phyloP scores from a whole-genome alignment of 2,888 invertebrate genomes.

The Tetragnatha montana region DNA sequence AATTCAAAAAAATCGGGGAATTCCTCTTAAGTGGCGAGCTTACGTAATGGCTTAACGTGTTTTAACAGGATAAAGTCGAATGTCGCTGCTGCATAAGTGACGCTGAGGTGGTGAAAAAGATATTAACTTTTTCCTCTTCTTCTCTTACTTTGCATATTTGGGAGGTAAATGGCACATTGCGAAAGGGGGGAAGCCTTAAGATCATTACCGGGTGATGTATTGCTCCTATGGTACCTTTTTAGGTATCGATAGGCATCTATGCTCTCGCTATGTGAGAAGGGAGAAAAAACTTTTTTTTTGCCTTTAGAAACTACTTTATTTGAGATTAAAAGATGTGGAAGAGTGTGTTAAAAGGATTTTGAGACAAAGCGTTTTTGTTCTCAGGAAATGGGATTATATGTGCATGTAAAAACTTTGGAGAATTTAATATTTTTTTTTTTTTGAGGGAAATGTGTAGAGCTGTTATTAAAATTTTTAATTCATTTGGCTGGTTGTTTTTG shows the following conservation, averaged over 20 bases:
- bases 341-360: background rate
- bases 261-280: background rate
- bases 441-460: no score
- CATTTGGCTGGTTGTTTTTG: no score
- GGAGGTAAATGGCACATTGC: background rate
- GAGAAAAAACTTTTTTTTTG: background rate
- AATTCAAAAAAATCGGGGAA: background rate
- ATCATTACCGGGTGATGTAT: background rate
- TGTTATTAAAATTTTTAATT: no score
- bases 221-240: background rate
- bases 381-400: no score
- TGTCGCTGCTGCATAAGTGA: background rate
- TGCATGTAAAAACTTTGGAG: no score
- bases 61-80: background rate
- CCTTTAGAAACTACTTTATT: background rate
- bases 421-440: no score
- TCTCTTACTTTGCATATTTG: background rate
- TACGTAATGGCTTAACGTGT: background rate
- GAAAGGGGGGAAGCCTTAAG: background rate
- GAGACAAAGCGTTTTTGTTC: background rate
- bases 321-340: background rate
- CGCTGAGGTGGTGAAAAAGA: background rate
- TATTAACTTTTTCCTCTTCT: background rate
- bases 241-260: background rate
- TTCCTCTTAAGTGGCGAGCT: background rate